Base-by-base conservation (phyloP, 1,140 invertebrate genomes). In the Bombus huntii region DNA sequence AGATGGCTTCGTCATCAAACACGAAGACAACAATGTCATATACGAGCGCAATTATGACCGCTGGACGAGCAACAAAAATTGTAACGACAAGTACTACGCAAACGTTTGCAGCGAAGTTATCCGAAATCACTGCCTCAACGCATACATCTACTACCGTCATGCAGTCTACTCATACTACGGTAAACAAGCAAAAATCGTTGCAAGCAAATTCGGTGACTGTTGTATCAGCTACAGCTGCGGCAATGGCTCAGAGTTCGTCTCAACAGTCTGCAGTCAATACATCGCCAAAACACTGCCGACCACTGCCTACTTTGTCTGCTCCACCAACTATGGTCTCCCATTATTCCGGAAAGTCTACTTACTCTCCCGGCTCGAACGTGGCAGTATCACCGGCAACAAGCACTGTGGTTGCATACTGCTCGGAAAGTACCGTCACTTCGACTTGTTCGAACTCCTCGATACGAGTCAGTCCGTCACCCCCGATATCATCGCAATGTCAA, bases 21-120 rank as follows among this genome's bases (percentile, higher is more conserved):
- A 96, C 96, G n/a, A 96, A 96, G 89, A 96, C 96, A 72, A 97
- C 96, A 39, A 96, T 96, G 95, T 96, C 96, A 4, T 96, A 97
- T 87, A 96, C 96, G 31, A 96, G 95, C 82, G 96, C 96, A 73
- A 96, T 97, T 73, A 96, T 96, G 95, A 96, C 96, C 5, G 93
- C 95, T 18, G 94, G 95, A 57, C 92, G 96, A 87, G 91, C 94
- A 75, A 94, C 95, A 37, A 95, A 95, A 88, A 92, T 95, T 42
- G 93, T 95, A 15, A 94, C 95, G 28, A 95, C 94, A 18, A 94
- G 91, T 39, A 94, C 95, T 5, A 94, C 95, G 37, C 96, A 96
- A 92, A 96, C 96, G 12, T 97, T 96, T 92, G 96, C 96, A 66
- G 96, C 96, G 2, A 97, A 97, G 92, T 92, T 97, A 66, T 96